phyloP scores from a whole-genome alignment of 2,888 invertebrate genomes.

The Acanthosepion lycidas region DNA sequence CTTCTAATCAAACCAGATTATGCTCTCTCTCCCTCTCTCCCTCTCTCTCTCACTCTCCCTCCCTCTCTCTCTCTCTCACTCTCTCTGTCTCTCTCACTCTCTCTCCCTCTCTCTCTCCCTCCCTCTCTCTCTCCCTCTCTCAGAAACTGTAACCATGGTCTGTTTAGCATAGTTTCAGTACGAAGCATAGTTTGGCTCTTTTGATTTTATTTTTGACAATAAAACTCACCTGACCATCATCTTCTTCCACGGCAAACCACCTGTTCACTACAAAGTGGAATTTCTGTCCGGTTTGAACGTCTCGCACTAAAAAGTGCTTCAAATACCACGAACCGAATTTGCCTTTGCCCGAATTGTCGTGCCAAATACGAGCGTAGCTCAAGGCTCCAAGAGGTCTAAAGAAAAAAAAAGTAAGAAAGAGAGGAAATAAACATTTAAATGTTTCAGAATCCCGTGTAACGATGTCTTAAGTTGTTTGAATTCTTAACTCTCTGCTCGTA shows the following conservation, averaged over 20 bases:
- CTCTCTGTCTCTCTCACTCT: no score
- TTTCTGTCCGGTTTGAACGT: constrained; percentile 76
- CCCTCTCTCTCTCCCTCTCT: no score
- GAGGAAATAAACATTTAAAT: neutral
- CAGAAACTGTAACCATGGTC: no score
- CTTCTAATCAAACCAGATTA: no score
- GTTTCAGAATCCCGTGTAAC: no score
- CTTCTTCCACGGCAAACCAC: constrained; percentile 77
- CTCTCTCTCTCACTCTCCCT: no score
- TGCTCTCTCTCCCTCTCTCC: no score
- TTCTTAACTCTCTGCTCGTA: no score
- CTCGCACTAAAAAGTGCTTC: constrained; percentile 75
- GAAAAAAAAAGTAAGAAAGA: constrained; percentile 14
- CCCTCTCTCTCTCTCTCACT: no score
- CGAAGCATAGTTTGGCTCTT: neutral
- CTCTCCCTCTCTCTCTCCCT: no score
- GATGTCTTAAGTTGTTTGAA: no score
- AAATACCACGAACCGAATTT: constrained; percentile 76
- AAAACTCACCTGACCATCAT: constrained; percentile 75
- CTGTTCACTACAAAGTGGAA: constrained; percentile 75
- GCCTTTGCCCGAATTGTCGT: constrained; percentile 76
- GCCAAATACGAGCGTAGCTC: constrained; percentile 76
- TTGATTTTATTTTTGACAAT: neutral
- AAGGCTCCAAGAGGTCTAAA: constrained; percentile 75
- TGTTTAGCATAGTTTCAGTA: no score